A percentile compares a stretch with the other conserved stretches of the same genome.
phyloP scores from a whole-genome alignment of 2,797 vertebrate genomes.

The Pangasius krempfi region DNA sequence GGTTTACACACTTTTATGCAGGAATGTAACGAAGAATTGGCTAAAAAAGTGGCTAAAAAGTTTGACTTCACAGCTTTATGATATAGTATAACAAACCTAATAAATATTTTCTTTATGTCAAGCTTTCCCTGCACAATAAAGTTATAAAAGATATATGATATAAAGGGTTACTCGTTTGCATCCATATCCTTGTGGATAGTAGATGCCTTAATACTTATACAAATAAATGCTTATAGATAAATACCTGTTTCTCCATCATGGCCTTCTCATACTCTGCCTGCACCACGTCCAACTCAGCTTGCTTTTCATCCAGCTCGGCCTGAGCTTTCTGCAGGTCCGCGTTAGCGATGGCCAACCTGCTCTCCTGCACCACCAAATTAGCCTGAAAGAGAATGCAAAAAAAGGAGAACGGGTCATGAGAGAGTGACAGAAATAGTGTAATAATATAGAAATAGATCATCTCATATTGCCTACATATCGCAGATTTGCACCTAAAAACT shows the following conservation, averaged over 20 bases:
- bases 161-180: neutral
- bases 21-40: slow-evolving; percentile 35
- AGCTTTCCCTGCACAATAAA: neutral
- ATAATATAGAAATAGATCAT: neutral
- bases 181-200: neutral
- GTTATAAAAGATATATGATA: neutral
- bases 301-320: slow-evolving; percentile 88
- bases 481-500: neutral
- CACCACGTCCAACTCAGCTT: slow-evolving; percentile 88
- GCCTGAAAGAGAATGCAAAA: slow-evolving; percentile 71
- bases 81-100: neutral
- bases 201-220: neutral
- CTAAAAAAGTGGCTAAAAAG: neutral
- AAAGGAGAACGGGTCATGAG: neutral
- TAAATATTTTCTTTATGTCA: neutral
- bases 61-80: neutral
- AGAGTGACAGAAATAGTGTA: neutral
- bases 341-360: slow-evolving; percentile 82
- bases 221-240: neutral
- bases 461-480: neutral
- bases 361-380: slow-evolving; percentile 90
- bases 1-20: slow-evolving; percentile 30
- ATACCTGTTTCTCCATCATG: slow-evolving; percentile 91
- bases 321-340: slow-evolving; percentile 88
- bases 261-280: slow-evolving; percentile 90